Conservation (phyloP, 2,113 vertebrate genomes). For the Illadopsis cleaveri region DNA sequence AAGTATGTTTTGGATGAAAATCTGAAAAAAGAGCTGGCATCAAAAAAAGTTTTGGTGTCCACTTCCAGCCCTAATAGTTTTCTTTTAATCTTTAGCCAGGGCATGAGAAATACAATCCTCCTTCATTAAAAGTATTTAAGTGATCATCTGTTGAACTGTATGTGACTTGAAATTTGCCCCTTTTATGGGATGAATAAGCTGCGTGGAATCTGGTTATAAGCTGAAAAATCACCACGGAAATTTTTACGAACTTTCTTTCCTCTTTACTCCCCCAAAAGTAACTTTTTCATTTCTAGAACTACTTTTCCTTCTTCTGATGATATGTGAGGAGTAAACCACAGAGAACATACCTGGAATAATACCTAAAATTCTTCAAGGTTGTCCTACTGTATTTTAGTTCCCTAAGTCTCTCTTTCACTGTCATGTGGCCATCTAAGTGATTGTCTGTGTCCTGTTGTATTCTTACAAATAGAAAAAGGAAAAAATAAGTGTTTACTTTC, state of each 20-base stretch:
- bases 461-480: neutral
- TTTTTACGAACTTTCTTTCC: conserved; percentile 1
- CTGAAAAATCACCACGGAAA: conserved; percentile 43
- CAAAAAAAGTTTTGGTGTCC: conserved; percentile 15
- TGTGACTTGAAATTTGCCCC: neutral
- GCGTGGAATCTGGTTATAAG: conserved; percentile 23
- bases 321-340: neutral
- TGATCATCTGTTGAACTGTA: neutral
- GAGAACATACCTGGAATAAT: neutral
- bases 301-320: neutral
- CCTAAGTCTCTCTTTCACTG: neutral
- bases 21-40: conserved; percentile 49
- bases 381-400: conserved; percentile 11
- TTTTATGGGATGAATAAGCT: conserved; percentile 21
- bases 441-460: conserved; percentile 15
- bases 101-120: neutral
- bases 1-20: conserved; percentile 65
- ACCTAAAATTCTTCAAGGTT: conserved; percentile 25
- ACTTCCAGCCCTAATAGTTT: neutral
- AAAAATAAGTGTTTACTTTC: neutral
- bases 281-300: neutral
- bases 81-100: conserved; percentile 62
- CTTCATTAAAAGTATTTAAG: conserved; percentile 12
- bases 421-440: neutral
- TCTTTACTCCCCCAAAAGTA: neutral